These are phyloP conservation scores for Phymorhynchus buccinoides DNA, from an alignment of 1,140 invertebrate genomes.

Conservation along the genomic window DNA sequence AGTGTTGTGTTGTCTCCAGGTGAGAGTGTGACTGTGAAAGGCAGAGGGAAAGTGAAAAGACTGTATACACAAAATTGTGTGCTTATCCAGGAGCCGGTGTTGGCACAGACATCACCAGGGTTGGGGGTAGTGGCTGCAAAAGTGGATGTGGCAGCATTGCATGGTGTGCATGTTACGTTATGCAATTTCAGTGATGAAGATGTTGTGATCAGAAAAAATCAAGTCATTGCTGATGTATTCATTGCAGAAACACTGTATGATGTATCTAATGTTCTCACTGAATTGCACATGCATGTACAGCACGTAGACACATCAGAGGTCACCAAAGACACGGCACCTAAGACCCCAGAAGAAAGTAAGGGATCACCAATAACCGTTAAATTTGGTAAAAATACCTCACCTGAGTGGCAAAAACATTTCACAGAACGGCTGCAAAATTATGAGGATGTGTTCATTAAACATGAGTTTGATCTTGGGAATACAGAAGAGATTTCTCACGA, in stretches of 20 bases:
- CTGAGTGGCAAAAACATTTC: background rate
- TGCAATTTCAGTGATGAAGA: background rate
- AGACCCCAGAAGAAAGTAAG: background rate
- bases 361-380: background rate
- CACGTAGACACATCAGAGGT: background rate
- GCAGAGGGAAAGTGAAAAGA: background rate
- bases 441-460: background rate
- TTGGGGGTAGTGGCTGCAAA: background rate
- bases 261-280: background rate
- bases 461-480: background rate
- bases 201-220: background rate
- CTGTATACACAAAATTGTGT: background rate
- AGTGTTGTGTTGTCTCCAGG: background rate
- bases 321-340: background rate
- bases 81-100: background rate
- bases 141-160: background rate
- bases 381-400: background rate
- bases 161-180: background rate
- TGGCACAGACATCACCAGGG: background rate
- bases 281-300: background rate
- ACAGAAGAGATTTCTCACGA: background rate
- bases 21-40: background rate
- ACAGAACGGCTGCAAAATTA: background rate
- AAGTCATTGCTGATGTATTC: background rate
- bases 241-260: background rate